These are phyloP conservation scores for Dryocosmus kuriphilus DNA, from an alignment of 2,888 invertebrate species.

Conservation along the genomic window DNA sequence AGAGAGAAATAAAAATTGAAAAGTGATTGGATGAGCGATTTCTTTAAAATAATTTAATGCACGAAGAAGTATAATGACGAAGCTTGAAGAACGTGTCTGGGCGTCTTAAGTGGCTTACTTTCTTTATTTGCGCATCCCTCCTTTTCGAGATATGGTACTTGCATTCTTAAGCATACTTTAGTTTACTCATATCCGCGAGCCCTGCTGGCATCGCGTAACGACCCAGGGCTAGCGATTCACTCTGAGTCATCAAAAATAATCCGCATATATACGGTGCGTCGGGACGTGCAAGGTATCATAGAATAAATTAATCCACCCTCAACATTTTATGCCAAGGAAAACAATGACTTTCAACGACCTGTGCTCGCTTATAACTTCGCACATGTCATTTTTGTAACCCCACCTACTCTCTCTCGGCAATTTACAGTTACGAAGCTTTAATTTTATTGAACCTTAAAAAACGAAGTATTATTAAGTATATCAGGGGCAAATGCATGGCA, in stretches of 20 bases:
- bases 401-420: not conserved
- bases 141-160: slow-evolving; percentile 17
- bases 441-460: not conserved
- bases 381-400: not conserved
- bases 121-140: slow-evolving; percentile 15
- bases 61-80: not conserved
- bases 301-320: not conserved
- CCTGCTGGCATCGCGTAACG: slow-evolving; percentile 7
- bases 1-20: not conserved
- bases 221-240: not conserved
- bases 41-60: not conserved
- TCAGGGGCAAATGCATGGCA: too few species aligned
- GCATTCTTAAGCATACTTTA: slow-evolving; percentile 26
- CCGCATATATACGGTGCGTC: not conserved
- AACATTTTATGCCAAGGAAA: not conserved
- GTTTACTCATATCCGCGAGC: not conserved
- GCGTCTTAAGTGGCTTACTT: not conserved
- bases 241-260: slow-evolving; percentile 4
- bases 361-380: too few species aligned
- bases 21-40: not conserved
- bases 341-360: too few species aligned
- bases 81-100: not conserved
- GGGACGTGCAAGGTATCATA: not conserved
- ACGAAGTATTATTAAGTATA: too few species aligned
- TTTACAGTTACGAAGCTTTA: not conserved